Evolutionary conservation across 2,113 vertebrate genomes (phyloP).

Genomic region (Grammomys surdaster): DNA sequence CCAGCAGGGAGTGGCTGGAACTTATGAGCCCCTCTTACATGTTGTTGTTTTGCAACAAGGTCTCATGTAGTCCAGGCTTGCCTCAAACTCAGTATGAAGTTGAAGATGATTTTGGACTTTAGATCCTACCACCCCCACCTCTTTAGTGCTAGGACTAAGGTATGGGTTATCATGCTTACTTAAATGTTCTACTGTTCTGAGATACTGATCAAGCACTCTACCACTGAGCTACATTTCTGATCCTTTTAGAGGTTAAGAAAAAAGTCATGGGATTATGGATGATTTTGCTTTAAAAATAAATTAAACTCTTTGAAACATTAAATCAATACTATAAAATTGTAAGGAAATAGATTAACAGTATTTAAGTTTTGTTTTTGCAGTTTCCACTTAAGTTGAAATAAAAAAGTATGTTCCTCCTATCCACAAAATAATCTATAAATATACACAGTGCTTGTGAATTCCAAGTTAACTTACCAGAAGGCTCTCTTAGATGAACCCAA

Average conservation of each 20-base stretch:
- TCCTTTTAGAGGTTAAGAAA: neutral
- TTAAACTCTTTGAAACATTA: constrained; percentile 33
- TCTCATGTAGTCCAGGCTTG: neutral
- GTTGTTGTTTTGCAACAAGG: neutral
- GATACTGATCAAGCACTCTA: neutral
- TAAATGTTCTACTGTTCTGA: neutral
- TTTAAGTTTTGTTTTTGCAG: neutral
- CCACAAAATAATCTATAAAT: constrained; percentile 39
- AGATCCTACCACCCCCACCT: neutral
- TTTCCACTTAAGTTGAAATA: constrained; percentile 40
- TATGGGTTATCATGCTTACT: neutral
- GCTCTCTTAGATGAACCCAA: constrained; percentile 52
- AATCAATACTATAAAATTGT: constrained; percentile 24
- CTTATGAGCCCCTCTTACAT: neutral
- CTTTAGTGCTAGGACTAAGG: neutral
- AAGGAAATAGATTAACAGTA: constrained; percentile 19
- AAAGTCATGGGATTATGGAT: neutral
- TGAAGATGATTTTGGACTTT: neutral
- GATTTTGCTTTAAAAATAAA: constrained; percentile 37
- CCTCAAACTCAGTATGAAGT: neutral
- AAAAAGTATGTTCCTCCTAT: constrained; percentile 51
- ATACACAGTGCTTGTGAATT: constrained; percentile 38
- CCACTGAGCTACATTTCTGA: neutral
- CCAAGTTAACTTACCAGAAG: constrained; percentile 57
- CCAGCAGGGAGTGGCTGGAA: neutral